Percentiles rank a stretch among this genome's conserved stretches.
Evolutionary conservation across 1,140 invertebrate species (phyloP).

Genomic region (Bombus soroeensis): DNA sequence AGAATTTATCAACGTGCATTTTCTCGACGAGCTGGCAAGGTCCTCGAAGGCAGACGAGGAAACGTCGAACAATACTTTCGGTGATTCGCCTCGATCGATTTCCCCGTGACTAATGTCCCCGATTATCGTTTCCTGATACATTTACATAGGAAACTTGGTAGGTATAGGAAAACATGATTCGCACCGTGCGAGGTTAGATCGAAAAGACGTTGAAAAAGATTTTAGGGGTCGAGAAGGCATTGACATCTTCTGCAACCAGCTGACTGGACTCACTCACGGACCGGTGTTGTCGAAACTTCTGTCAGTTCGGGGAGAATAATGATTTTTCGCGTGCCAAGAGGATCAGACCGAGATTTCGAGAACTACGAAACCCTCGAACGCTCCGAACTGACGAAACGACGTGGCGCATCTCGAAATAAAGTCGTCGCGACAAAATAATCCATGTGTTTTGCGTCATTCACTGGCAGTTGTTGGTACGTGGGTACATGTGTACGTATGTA

Average conservation of each 20-base stretch:
- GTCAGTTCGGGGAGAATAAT: not conserved
- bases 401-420: constrained; percentile 72
- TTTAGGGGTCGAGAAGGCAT: not conserved
- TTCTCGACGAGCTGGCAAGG: not conserved
- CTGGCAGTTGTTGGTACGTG: constrained; percentile 36
- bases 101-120: not conserved
- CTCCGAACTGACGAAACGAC: constrained; percentile 15
- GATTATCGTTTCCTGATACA: not conserved
- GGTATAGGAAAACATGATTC: not conserved
- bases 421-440: constrained; percentile 74
- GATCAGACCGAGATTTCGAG: constrained; percentile 12
- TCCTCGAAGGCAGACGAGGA: not conserved
- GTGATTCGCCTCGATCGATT: not conserved
- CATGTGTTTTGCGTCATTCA: constrained; percentile 75
- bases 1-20: not conserved
- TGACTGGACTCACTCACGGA: not conserved
- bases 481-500: not conserved
- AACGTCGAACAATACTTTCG: not conserved
- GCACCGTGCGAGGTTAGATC: not conserved
- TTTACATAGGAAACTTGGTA: not conserved
- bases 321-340: constrained; percentile 19
- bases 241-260: not conserved
- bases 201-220: not conserved
- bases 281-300: not conserved
- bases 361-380: constrained; percentile 8